These are phyloP conservation scores for Pegea sp. DNA, from an alignment of 23 tunicate species.

Conservation along the genomic window DNA sequence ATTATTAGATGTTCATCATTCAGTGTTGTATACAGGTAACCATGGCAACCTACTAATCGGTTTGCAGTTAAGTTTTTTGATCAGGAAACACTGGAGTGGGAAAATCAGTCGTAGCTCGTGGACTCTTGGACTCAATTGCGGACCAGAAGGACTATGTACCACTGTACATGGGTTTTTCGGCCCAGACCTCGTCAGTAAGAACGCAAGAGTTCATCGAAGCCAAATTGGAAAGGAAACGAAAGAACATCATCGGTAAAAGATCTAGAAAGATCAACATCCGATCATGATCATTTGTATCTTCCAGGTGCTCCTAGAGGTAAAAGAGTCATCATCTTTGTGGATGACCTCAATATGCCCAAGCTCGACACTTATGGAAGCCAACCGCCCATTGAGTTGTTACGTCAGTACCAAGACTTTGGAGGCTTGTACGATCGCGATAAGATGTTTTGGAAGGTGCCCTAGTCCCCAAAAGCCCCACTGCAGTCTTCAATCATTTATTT, in stretches of 20 bases:
- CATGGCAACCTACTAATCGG: background rate
- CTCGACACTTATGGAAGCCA: constrained; percentile 97
- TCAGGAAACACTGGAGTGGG: constrained; percentile 97
- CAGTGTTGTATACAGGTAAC: constrained; percentile 87
- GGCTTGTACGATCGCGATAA: constrained; percentile 99
- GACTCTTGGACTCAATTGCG: constrained; percentile 79
- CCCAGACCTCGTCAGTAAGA: constrained; percentile 85
- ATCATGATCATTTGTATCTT: background rate
- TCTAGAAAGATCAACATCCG: too few relatives aligned
- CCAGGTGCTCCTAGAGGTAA: constrained; percentile 92
- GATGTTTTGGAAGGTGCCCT: constrained; percentile 86
- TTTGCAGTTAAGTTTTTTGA: background rate
- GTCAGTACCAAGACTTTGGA: constrained; percentile 98
- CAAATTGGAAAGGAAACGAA: constrained; percentile 87
- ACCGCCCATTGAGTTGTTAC: constrained; percentile 92
- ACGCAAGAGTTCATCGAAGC: constrained; percentile 97
- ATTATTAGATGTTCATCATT: constrained; percentile 56
- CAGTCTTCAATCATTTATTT: background rate
- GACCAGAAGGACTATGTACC: constrained; percentile 54
- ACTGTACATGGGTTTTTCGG: constrained; percentile 92
- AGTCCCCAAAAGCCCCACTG: too few relatives aligned
- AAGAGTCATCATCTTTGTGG: constrained; percentile 86
- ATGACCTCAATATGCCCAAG: constrained; percentile 99
- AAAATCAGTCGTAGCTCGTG: constrained; percentile 97
- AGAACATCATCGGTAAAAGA: constrained; percentile 95